Evolutionary conservation across 1,140 invertebrate genomes (phyloP).

Genomic region (Magallana gigas): DNA sequence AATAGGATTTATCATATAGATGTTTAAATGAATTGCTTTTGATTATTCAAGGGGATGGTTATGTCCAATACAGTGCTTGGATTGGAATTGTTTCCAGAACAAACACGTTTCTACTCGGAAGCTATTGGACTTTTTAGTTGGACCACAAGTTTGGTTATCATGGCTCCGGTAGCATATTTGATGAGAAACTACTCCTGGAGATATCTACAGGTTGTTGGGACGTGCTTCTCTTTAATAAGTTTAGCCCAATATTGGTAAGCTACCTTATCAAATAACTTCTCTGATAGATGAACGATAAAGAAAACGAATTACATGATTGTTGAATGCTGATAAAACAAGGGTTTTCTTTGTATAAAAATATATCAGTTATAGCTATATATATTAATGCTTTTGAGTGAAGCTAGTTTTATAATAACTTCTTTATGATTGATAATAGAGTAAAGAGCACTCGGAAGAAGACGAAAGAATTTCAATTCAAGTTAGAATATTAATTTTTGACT

Average conservation of each 20-base stretch:
- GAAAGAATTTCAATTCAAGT: no score
- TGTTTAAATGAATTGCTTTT: background rate
- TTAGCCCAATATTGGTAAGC: constrained; percentile 34
- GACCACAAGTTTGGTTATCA: constrained; percentile 28
- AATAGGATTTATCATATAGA: no score
- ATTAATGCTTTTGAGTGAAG: no score
- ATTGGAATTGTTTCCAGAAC: constrained; percentile 26
- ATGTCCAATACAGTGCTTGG: background rate
- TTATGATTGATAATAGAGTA: no score
- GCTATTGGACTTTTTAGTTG: background rate
- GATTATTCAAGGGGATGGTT: constrained; percentile 14
- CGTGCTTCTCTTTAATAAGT: background rate
- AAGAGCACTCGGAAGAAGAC: no score
- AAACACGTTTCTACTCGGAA: background rate
- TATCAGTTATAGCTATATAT: no score
- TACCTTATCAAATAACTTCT: no score
- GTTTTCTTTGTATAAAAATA: no score
- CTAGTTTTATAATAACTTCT: no score
- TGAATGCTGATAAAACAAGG: no score
- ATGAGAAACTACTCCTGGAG: constrained; percentile 40
- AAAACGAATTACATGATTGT: background rate
- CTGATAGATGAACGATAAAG: no score
- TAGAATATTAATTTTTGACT: no score
- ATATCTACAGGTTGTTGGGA: constrained; percentile 12
- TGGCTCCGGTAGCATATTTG: constrained; percentile 22